Evolutionary conservation across 2,888 invertebrate genomes (phyloP), one percentile per base, ranked within the genome.

Genomic region (Laspeyria flexula): DNA sequence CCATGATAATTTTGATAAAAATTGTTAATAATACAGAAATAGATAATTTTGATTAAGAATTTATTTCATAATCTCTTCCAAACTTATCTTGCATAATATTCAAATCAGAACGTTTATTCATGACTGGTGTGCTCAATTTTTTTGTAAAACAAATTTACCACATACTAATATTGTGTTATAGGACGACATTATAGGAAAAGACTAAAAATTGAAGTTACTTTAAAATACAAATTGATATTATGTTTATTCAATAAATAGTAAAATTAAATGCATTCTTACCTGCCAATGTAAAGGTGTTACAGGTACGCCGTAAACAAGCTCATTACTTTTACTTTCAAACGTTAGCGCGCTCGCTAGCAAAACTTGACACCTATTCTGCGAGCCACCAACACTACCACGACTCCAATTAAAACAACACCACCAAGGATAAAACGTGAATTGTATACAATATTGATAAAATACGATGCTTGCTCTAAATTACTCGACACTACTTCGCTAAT

Each of bases 401-500:
- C 65, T 69, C 77, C 67, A 65, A 79, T 55, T 53, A 79, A 48
- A 55, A 80, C 61, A 62, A 81, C 52, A 73, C 73, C 75, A 77
- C 77, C 72, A 60, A 81, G 50, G 61, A 77, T 66, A 68, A 71
- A 60, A 75, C 80, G 75, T 70, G 71, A 81, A 73, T 73, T 71
- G 60, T 66, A 66, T 65, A 78, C 71, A 72, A 75, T 72, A 77
- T 78, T 69, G 63, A 77, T 61, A 75, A 90, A 77, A 84, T 82
- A 72, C 51, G 64, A 75, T 71, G 88, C 65, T 75, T 81, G 69
- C 40, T 77, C 75, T 61, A 86, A 73, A 85, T 89, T 86, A 74
- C 78, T 76, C 43, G 79, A 75, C 55, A 90, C 65, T 65, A 91
- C 80, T 80, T 91, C 87, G 70, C 79, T 77, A 57, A 87, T 62